Percentiles rank a stretch among this genome's conserved stretches.
Conservation (phyloP, 2,797 vertebrate species). For the Ambastaia sidthimunki region DNA sequence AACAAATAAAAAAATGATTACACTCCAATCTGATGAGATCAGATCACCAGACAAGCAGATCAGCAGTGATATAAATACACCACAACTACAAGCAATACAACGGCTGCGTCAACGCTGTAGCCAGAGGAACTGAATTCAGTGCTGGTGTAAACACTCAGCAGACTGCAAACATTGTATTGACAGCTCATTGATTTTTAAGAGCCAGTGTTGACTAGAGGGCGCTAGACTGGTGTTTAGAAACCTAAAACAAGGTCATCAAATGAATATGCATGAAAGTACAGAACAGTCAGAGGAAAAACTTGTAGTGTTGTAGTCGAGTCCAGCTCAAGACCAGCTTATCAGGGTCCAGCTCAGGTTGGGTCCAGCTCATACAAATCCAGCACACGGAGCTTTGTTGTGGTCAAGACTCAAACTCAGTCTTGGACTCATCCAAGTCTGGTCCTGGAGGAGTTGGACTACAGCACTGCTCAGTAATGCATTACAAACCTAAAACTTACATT, state of each 20-base stretch:
- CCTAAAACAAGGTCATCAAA: slow-evolving; percentile 39
- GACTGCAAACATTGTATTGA: slow-evolving; percentile 38
- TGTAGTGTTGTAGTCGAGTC: too few relatives aligned
- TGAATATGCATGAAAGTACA: background rate
- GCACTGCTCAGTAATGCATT: too few relatives aligned
- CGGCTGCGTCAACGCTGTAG: slow-evolving; percentile 1
- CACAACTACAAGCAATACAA: background rate
- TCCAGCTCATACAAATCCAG: too few relatives aligned
- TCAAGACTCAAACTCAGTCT: too few relatives aligned
- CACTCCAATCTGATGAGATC: background rate
- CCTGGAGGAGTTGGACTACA: too few relatives aligned
- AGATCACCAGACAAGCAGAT: slow-evolving; percentile 10
- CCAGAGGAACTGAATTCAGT: slow-evolving; percentile 15
- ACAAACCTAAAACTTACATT: too few relatives aligned
- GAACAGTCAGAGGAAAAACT: too few relatives aligned
- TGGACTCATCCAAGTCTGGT: too few relatives aligned
- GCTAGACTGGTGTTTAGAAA: slow-evolving; percentile 31
- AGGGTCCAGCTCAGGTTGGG: too few relatives aligned
- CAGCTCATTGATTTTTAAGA: slow-evolving; percentile 30
- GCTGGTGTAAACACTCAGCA: slow-evolving; percentile 18
- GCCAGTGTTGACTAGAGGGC: background rate
- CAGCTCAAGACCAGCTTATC: too few relatives aligned
- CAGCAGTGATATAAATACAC: background rate
- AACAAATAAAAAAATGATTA: background rate
- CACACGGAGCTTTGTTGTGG: too few relatives aligned